A percentile compares a stretch with the other conserved stretches of the same genome.
phyloP scores from a whole-genome alignment of 2,888 invertebrate species.

The Miltochrista miniata region DNA sequence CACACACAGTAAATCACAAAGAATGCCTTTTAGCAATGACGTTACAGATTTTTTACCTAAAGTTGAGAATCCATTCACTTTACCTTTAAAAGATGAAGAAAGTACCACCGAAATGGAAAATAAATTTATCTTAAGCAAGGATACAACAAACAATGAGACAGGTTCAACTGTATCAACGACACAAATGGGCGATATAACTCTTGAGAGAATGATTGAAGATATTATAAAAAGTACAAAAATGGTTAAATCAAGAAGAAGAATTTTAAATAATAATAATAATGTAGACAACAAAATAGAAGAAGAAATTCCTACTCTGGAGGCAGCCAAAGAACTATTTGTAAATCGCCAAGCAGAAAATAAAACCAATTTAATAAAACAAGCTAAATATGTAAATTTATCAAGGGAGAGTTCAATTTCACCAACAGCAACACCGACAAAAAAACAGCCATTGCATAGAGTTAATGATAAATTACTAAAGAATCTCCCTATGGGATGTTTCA shows the following conservation, averaged over 20 bases:
- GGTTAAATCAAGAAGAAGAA: constrained; percentile 69
- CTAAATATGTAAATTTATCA: constrained; percentile 70
- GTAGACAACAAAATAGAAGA: constrained; percentile 47
- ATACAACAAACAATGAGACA: constrained; percentile 60
- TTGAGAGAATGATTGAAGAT: constrained; percentile 85
- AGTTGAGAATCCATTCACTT: constrained; percentile 69
- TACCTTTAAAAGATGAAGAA: constrained; percentile 74
- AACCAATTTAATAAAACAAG: constrained; percentile 73
- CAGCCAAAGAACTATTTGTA: constrained; percentile 69
- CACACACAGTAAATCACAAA: constrained; percentile 65
- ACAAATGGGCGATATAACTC: constrained; percentile 79
- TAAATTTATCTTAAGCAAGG: constrained; percentile 71
- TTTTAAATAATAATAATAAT: constrained; percentile 53
- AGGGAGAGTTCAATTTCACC: constrained; percentile 76
- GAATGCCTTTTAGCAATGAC: constrained; percentile 60
- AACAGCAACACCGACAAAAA: constrained; percentile 65
- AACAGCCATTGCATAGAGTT: constrained; percentile 60
- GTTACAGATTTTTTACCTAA: constrained; percentile 80
- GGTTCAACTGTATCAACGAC: constrained; percentile 78
- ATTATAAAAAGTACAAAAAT: constrained; percentile 84
- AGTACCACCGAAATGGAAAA: constrained; percentile 78
- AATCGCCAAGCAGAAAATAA: constrained; percentile 72
- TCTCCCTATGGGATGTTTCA: constrained; percentile 74
- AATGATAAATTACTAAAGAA: constrained; percentile 71
- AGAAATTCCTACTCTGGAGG: constrained; percentile 57